These are phyloP conservation scores for Adelosebastes latens DNA, from an alignment of 2,797 vertebrate genomes.

Conservation along the genomic window DNA sequence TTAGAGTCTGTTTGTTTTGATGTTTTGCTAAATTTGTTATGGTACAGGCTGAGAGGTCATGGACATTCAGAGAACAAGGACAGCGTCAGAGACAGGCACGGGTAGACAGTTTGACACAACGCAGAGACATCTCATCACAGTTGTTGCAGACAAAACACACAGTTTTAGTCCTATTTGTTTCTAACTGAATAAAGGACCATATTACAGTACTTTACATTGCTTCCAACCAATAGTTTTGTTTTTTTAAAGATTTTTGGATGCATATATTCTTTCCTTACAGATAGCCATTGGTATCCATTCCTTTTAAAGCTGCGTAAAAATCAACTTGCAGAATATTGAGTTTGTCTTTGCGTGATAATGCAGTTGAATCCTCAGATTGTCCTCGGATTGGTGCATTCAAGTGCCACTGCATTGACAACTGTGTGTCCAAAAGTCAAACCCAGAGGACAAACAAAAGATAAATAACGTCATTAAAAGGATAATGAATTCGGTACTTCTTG, in stretches of 20 bases:
- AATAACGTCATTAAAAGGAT: background rate
- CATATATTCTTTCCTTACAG: background rate
- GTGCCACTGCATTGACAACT: background rate
- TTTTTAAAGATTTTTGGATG: background rate
- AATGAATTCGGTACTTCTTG: background rate
- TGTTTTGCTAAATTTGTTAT: slow-evolving; percentile 9
- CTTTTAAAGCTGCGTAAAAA: background rate
- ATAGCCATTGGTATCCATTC: background rate
- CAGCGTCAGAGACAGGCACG: slow-evolving; percentile 76
- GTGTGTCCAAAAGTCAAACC: background rate
- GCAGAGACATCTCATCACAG: slow-evolving; percentile 61
- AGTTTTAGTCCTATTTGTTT: slow-evolving; percentile 3
- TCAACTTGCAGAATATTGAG: slow-evolving; percentile 1
- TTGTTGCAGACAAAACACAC: slow-evolving; percentile 66
- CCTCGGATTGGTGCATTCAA: background rate
- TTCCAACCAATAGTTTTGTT: background rate
- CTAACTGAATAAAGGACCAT: background rate
- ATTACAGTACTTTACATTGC: background rate
- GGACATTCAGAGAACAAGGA: slow-evolving; percentile 79
- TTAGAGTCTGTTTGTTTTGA: slow-evolving; percentile 1
- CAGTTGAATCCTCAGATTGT: slow-evolving; percentile 14
- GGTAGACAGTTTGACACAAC: slow-evolving; percentile 80
- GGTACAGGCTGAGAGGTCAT: slow-evolving; percentile 64
- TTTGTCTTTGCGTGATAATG: background rate
- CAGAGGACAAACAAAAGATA: background rate